Percentiles rank a stretch among this genome's conserved stretches.
These are phyloP conservation scores for Apeira syringaria DNA, from an alignment of 2,888 invertebrate genomes.

Conservation along the genomic window DNA sequence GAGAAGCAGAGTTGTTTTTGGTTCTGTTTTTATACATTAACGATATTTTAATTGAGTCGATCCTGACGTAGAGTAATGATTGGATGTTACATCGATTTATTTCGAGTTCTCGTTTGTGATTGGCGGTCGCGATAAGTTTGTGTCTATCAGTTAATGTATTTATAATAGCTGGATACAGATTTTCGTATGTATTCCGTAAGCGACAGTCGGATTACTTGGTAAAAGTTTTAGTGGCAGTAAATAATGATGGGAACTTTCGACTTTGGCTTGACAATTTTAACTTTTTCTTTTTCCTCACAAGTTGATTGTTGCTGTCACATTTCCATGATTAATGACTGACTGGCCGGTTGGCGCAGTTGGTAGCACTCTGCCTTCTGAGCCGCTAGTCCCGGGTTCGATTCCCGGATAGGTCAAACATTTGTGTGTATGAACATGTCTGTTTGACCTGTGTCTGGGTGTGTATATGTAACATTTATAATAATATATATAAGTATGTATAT, in stretches of 20 bases:
- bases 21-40: constrained; percentile 62
- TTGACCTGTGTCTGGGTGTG: too few relatives aligned
- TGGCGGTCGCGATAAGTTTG: constrained; percentile 80
- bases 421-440: too few relatives aligned
- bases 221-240: neutral
- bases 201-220: constrained; percentile 6
- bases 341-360: too few relatives aligned
- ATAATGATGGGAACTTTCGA: neutral
- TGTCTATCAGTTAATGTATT: constrained; percentile 77
- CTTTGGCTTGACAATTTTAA: neutral
- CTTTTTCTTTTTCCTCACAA: too few relatives aligned
- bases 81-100: constrained; percentile 83
- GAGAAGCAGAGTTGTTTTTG: constrained; percentile 58
- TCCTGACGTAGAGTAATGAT: constrained; percentile 82
- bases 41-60: constrained; percentile 84
- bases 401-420: too few relatives aligned
- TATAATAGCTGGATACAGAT: constrained; percentile 68
- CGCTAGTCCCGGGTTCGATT: too few relatives aligned
- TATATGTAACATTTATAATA: too few relatives aligned
- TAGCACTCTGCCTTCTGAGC: too few relatives aligned
- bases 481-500: too few relatives aligned
- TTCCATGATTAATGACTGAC: too few relatives aligned
- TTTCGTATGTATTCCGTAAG: constrained; percentile 37
- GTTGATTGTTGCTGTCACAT: too few relatives aligned
- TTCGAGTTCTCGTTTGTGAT: constrained; percentile 81